Evolutionary conservation across 2,113 vertebrate species (phyloP).

Genomic region (Epinephelus fuscoguttatus): DNA sequence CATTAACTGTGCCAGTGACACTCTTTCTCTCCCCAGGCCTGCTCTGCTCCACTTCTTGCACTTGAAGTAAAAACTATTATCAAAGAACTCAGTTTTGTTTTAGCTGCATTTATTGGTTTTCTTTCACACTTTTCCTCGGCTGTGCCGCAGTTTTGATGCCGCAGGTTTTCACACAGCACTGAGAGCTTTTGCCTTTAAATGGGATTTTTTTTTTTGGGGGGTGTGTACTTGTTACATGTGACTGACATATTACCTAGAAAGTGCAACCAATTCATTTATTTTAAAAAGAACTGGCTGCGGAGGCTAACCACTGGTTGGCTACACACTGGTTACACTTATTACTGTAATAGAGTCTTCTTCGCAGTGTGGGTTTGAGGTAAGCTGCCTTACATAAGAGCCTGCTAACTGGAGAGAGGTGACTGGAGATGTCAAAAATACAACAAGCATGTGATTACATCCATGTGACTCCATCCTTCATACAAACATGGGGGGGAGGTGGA

Average conservation of each 20-base stretch:
- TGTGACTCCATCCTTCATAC: constrained; percentile 38
- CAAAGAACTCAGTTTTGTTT: not conserved
- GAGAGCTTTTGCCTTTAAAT: not conserved
- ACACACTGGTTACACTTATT: not conserved
- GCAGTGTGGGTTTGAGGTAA: constrained; percentile 49
- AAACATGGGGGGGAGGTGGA: not conserved
- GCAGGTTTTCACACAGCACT: not conserved
- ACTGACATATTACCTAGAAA: not conserved
- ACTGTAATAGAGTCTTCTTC: constrained; percentile 31
- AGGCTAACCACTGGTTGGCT: not conserved
- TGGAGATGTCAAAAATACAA: constrained; percentile 54
- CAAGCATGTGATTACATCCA: constrained; percentile 52
- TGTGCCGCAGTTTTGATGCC: not conserved
- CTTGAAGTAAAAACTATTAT: not conserved
- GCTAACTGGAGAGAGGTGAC: constrained; percentile 54
- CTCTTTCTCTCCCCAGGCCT: not conserved
- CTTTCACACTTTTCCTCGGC: not conserved
- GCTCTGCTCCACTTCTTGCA: too few species aligned
- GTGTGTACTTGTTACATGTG: not conserved
- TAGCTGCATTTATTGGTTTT: not conserved
- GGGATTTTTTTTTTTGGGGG: not conserved
- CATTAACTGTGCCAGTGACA: not conserved
- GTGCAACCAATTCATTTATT: not conserved
- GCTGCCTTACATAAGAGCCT: constrained; percentile 56
- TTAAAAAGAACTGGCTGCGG: not conserved